Conservation (phyloP, 2,888 invertebrate genomes). For the Drosophila pegasa region DNA sequence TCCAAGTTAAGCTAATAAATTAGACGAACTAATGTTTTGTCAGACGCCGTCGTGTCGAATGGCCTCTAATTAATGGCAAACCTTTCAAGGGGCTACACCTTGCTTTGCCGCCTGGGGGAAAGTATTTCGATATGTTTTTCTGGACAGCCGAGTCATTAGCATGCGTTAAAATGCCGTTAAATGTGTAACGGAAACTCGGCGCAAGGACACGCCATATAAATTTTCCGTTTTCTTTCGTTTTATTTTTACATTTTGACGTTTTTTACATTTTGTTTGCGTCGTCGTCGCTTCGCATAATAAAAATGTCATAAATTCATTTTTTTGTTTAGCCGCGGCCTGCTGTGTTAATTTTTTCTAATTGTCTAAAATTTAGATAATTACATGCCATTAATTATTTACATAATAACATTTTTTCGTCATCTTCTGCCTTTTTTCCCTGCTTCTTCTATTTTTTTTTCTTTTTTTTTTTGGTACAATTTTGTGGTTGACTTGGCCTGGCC, state of each 20-base stretch:
- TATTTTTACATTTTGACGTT: constrained; percentile 6
- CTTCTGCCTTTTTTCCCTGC: constrained; percentile 18
- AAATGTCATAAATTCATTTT: constrained; percentile 71
- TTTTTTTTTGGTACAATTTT: constrained; percentile 41
- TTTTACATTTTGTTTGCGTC: constrained; percentile 19
- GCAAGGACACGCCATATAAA: constrained; percentile 58
- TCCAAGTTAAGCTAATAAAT: constrained; percentile 64
- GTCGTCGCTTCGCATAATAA: constrained; percentile 66
- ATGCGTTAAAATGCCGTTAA: constrained; percentile 81
- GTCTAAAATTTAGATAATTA: constrained; percentile 83
- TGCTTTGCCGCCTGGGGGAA: constrained; percentile 50
- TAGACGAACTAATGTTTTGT: constrained; percentile 73
- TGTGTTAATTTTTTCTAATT: constrained; percentile 82
- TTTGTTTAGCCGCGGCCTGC: constrained; percentile 27
- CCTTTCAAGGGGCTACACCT: constrained; percentile 78
- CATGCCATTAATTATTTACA: constrained; percentile 82
- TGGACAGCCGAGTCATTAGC: constrained; percentile 62
- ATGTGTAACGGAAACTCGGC: constrained; percentile 73
- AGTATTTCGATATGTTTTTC: constrained; percentile 34
- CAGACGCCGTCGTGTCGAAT: constrained; percentile 58
- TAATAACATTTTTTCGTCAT: constrained; percentile 66
- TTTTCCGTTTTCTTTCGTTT: constrained; percentile 30
- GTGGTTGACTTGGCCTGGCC: constrained; percentile 51
- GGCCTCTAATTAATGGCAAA: constrained; percentile 76
- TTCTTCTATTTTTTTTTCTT: not conserved